phyloP scores from a whole-genome alignment of 1,140 invertebrate genomes.

The Pentalonia nigronervosa region DNA sequence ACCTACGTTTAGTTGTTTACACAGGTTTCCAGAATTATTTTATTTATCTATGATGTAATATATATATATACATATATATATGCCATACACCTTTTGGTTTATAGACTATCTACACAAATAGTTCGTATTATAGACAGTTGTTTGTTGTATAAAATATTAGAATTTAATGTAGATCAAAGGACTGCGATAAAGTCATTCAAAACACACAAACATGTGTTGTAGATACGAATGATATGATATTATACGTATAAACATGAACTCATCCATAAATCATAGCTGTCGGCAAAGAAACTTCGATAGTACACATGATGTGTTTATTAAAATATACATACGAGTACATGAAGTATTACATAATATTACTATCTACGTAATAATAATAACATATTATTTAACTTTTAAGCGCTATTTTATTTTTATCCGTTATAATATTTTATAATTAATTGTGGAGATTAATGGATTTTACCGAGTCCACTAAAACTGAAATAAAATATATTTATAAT shows the following conservation, averaged over 20 bases:
- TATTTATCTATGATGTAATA: background rate
- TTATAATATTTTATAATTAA: background rate
- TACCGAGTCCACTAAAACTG: no score
- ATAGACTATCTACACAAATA: background rate
- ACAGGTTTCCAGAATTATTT: background rate
- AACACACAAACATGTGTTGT: background rate
- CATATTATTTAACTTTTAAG: background rate
- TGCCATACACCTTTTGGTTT: background rate
- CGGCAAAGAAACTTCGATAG: background rate
- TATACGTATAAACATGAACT: background rate
- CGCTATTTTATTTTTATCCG: background rate
- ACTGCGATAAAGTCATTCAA: background rate
- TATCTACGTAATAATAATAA: background rate
- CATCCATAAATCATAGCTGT: background rate
- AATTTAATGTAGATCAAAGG: background rate
- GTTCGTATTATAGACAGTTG: background rate
- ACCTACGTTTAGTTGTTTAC: background rate
- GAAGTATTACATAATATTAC: background rate
- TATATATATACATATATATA: background rate
- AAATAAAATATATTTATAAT: background rate
- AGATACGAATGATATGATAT: background rate
- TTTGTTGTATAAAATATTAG: background rate
- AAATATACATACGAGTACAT: background rate
- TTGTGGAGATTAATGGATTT: background rate
- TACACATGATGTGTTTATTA: background rate